Base-by-base conservation (phyloP, 2,888 invertebrate genomes). In the Acleris sparsana region DNA sequence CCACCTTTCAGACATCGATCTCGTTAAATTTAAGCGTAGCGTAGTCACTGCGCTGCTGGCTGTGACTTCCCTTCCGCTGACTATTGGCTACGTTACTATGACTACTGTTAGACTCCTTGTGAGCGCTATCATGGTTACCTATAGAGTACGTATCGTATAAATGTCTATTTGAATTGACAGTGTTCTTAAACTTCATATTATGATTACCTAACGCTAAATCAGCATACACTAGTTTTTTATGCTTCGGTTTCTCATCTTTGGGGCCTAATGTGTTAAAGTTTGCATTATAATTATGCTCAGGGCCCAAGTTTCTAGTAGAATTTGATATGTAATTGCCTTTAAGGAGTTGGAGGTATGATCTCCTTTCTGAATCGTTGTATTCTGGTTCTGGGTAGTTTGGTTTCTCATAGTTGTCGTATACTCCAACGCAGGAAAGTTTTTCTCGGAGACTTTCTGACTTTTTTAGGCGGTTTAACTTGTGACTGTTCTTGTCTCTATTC, bases 141-240 rank as follows among this genome's bases (percentile, higher is more conserved):
- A 90, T 87, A 80, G 92, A 81, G 81, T 93, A 93, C 66, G 92
- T 92, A 78, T 91, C 93, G 80, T 93, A 93, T 79, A 93, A 86
- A 77, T 92, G 93, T 83, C 93, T 89, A 87, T 93, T 93, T 70
- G 93, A 93, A 88, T 93, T 93, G 85, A 93, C 93, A 75, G 93
- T 93, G 82, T 93, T 93, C 80, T 93, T 93, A 88, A 93, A 93
- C 78, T 93, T 93, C 85, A 93, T 82, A 84, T 93, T 93, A 87
- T 93, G 93, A 80, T 93, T 93, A 78, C 92, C 92, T 88, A 93
- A 86, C 46, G 93, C 93, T 88, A 93, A 82, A 77, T 93, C 93
- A 71, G 93, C 93, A 75, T 93, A 93, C 59, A 93, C 93, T 86
- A 93, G 80, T 75, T 92, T 93, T 85, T 92, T 93, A 83, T 91